Conservation (phyloP, 2,888 invertebrate genomes). For the Pyrrhia umbra region DNA sequence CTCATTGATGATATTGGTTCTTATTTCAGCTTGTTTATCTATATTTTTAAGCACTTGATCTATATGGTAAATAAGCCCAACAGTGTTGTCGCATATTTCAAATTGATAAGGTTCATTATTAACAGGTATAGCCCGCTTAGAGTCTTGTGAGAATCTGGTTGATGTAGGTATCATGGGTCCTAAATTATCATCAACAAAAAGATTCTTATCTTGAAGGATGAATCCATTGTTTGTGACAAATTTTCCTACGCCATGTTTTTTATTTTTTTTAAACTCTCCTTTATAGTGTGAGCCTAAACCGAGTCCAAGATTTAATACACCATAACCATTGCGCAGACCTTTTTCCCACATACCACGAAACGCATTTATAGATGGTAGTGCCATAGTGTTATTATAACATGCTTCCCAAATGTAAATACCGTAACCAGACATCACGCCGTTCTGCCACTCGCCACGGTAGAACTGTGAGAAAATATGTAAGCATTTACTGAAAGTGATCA, state of each 20-base stretch:
- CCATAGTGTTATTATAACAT: slow-evolving; percentile 86
- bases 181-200: slow-evolving; percentile 89
- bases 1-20: slow-evolving; percentile 73
- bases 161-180: slow-evolving; percentile 60
- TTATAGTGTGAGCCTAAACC: slow-evolving; percentile 89
- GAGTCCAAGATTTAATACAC: slow-evolving; percentile 85
- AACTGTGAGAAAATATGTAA: slow-evolving; percentile 75
- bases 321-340: slow-evolving; percentile 88
- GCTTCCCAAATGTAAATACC: slow-evolving; percentile 91
- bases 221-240: slow-evolving; percentile 90
- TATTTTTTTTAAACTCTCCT: slow-evolving; percentile 89
- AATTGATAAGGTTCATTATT: slow-evolving; percentile 70
- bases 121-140: slow-evolving; percentile 38
- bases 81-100: slow-evolving; percentile 78
- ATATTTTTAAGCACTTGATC: slow-evolving; percentile 79
- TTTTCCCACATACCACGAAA: slow-evolving; percentile 90
- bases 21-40: slow-evolving; percentile 74
- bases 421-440: slow-evolving; percentile 89
- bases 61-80: slow-evolving; percentile 85
- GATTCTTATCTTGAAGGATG: slow-evolving; percentile 82
- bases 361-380: slow-evolving; percentile 86
- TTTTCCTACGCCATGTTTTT: slow-evolving; percentile 90
- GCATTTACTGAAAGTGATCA: too few species aligned
- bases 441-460: slow-evolving; percentile 91
- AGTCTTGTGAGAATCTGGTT: slow-evolving; percentile 44